A percentile compares a stretch with the other conserved stretches of the same genome.
phyloP scores from a whole-genome alignment of 2,797 vertebrate genomes.

The Danio tinwini region DNA sequence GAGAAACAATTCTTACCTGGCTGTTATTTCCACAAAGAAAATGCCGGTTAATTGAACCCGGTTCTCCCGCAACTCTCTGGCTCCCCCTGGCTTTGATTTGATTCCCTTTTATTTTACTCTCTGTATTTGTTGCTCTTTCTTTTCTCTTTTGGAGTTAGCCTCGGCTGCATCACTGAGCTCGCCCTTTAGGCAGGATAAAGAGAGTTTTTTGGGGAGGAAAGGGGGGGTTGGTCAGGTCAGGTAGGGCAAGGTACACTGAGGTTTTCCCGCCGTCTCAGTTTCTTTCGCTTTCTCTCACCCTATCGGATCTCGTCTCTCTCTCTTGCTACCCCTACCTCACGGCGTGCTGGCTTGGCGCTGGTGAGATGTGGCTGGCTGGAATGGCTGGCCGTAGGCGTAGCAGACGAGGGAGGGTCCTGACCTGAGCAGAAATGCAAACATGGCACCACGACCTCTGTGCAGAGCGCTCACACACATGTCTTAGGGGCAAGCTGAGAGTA shows the following conservation, averaged over 20 bases:
- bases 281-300: slow-evolving; percentile 35
- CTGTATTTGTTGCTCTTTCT: slow-evolving; percentile 45
- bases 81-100: slow-evolving; percentile 56
- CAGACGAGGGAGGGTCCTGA: slow-evolving; percentile 74
- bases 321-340: slow-evolving; percentile 62
- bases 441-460: slow-evolving; percentile 74
- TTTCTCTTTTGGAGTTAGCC: slow-evolving; percentile 47
- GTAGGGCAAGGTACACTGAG: slow-evolving; percentile 62
- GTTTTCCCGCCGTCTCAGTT: slow-evolving; percentile 38
- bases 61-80: slow-evolving; percentile 53
- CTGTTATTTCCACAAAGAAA: slow-evolving; percentile 51
- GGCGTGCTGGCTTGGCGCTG: slow-evolving; percentile 59
- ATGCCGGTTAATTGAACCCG: slow-evolving; percentile 46
- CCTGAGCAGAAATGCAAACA: slow-evolving; percentile 80
- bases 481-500: slow-evolving; percentile 78
- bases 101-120: slow-evolving; percentile 36
- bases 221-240: slow-evolving; percentile 57
- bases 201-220: slow-evolving; percentile 49
- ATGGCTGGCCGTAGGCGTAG: slow-evolving; percentile 74
- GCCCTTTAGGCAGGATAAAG: slow-evolving; percentile 60
- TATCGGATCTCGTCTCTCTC: slow-evolving; percentile 49
- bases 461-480: slow-evolving; percentile 74
- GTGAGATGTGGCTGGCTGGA: slow-evolving; percentile 61
- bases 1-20: slow-evolving; percentile 69
- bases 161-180: slow-evolving; percentile 55